Evolutionary conservation across 2,888 invertebrate genomes (phyloP).

Genomic region (Ephialtes manifestator): DNA sequence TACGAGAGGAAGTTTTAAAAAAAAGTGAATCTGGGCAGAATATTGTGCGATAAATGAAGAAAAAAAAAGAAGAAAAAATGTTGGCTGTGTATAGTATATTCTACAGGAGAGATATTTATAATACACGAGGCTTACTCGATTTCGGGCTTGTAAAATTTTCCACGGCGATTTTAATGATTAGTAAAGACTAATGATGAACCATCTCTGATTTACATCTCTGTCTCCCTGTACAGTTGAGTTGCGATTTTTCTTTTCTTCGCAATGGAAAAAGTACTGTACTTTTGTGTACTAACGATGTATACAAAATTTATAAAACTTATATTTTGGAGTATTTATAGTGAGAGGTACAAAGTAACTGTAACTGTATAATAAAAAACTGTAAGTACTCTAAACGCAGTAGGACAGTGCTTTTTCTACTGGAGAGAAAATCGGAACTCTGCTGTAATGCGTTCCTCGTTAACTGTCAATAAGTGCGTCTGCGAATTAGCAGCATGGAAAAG

Average conservation of each 20-base stretch:
- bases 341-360: conserved; percentile 34
- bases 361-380: conserved; percentile 23
- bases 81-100: conserved; percentile 69
- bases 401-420: conserved; percentile 2
- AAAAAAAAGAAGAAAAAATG: conserved; percentile 44
- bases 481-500: not conserved
- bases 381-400: not conserved
- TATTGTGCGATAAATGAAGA: conserved; percentile 33
- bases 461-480: not conserved
- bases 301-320: conserved; percentile 12
- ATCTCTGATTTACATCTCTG: conserved; percentile 18
- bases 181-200: conserved; percentile 6
- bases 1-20: conserved; percentile 22
- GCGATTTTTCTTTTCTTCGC: conserved; percentile 13
- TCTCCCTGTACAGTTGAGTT: not conserved
- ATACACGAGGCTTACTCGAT: conserved; percentile 41
- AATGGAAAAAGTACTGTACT: conserved; percentile 21
- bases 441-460: not conserved
- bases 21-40: conserved; percentile 33
- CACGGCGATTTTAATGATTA: conserved; percentile 34
- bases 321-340: conserved; percentile 22
- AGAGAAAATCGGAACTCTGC: not conserved
- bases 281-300: conserved; percentile 11
- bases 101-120: conserved; percentile 61
- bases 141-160: conserved; percentile 50